A percentile compares a stretch with the other conserved stretches of the same genome.
Evolutionary conservation across 2,113 vertebrate species (phyloP).

Genomic region (Odontesthes bonariensis): DNA sequence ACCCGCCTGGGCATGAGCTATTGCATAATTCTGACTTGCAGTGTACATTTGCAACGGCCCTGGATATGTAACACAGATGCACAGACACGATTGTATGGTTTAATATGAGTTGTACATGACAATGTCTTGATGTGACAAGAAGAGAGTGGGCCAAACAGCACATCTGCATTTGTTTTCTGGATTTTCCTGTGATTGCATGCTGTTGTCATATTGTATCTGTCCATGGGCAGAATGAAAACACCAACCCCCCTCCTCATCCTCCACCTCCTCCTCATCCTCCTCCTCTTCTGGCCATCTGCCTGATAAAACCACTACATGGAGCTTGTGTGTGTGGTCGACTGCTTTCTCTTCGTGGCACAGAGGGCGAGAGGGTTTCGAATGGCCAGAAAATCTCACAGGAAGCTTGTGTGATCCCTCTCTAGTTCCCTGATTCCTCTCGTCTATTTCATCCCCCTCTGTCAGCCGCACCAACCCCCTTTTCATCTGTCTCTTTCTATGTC

Average conservation of each 20-base stretch:
- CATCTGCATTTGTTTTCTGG: constrained; percentile 32
- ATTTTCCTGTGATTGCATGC: constrained; percentile 25
- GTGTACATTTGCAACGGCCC: constrained; percentile 37
- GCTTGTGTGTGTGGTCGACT: constrained; percentile 52
- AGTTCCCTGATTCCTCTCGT: constrained; percentile 9
- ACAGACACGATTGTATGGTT: constrained; percentile 30
- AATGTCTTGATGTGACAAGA: constrained; percentile 22
- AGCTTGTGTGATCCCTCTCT: constrained; percentile 42
- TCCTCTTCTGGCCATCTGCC: constrained; percentile 55
- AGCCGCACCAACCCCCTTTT: constrained; percentile 7
- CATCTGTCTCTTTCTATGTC: constrained; percentile 3
- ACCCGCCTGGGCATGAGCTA: constrained; percentile 29
- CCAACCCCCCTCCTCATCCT: background rate
- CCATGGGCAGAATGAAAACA: constrained; percentile 49
- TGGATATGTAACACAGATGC: constrained; percentile 16
- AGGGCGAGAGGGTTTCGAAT: constrained; percentile 12
- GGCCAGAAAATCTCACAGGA: constrained; percentile 36
- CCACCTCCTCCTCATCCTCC: constrained; percentile 26
- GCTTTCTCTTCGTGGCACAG: constrained; percentile 19
- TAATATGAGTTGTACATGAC: constrained; percentile 20
- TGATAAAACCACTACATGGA: constrained; percentile 54
- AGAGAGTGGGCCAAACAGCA: constrained; percentile 4
- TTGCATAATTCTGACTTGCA: constrained; percentile 52
- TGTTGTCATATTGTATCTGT: constrained; percentile 35
- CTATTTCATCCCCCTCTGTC: background rate